Conservation (phyloP, 2,113 vertebrate species). For the Narcine bancroftii region DNA sequence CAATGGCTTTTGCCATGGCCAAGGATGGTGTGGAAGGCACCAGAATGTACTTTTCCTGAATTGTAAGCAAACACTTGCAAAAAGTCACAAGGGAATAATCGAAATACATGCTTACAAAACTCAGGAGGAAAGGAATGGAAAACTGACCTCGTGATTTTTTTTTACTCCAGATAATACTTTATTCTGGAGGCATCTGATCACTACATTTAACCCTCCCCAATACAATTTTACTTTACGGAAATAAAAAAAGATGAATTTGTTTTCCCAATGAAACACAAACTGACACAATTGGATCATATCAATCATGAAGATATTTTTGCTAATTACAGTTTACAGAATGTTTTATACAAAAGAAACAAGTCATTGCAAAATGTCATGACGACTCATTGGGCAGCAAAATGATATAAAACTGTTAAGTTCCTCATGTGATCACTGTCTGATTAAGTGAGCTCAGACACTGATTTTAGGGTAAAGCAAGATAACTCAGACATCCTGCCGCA, state of each 20-base stretch:
- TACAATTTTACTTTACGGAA: background rate
- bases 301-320: too few species aligned
- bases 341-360: background rate
- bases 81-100: background rate
- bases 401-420: background rate
- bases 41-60: background rate
- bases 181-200: background rate
- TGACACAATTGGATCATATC: background rate
- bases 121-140: background rate
- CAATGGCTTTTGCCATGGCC: background rate
- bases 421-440: background rate
- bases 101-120: background rate
- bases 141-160: too few species aligned
- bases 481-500: background rate
- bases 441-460: background rate
- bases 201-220: background rate
- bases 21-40: too few species aligned
- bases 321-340: background rate
- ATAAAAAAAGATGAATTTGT: background rate
- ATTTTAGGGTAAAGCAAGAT: background rate
- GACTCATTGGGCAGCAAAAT: background rate
- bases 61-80: background rate
- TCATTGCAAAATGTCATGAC: background rate
- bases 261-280: too few species aligned
- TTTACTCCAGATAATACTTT: background rate